A percentile compares a stretch with the other conserved stretches of the same genome.
These are phyloP conservation scores for Scomberomorus guttatus DNA, from an alignment of 2,797 vertebrate genomes.

Conservation along the genomic window DNA sequence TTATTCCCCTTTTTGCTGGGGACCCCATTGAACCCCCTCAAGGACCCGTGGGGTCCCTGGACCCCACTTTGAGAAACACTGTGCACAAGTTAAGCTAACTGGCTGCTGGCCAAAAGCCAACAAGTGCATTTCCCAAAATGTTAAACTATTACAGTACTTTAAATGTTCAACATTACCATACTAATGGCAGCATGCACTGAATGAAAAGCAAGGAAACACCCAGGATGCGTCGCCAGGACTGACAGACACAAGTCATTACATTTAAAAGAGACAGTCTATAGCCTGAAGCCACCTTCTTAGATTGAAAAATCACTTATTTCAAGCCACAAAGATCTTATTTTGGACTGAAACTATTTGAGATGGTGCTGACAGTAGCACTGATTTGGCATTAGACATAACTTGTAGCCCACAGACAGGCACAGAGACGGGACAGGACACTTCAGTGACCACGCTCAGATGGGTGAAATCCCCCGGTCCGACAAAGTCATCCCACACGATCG, in stretches of 20 bases:
- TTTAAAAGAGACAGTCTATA: neutral
- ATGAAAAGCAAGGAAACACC: neutral
- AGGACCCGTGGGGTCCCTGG: no score
- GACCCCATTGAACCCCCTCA: no score
- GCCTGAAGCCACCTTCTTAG: neutral
- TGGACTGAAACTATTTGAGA: constrained; percentile 19
- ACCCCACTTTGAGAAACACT: no score
- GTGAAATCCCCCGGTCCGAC: constrained; percentile 73
- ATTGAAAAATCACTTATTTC: neutral
- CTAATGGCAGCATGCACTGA: neutral
- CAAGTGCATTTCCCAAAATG: neutral
- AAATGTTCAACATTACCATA: neutral
- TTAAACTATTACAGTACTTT: neutral
- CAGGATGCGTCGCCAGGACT: neutral
- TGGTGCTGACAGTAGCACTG: constrained; percentile 47
- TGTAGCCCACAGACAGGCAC: constrained; percentile 67
- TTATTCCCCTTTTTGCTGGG: neutral
- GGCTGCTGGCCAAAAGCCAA: no score
- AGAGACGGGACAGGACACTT: constrained; percentile 71
- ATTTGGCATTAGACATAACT: constrained; percentile 55
- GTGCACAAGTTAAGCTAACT: no score
- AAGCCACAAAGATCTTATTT: neutral
- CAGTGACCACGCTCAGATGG: constrained; percentile 72
- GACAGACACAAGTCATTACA: constrained; percentile 3
- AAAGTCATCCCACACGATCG: constrained; percentile 81